phyloP scores from a whole-genome alignment of 2,888 invertebrate species.

The Drosophila limbata region DNA sequence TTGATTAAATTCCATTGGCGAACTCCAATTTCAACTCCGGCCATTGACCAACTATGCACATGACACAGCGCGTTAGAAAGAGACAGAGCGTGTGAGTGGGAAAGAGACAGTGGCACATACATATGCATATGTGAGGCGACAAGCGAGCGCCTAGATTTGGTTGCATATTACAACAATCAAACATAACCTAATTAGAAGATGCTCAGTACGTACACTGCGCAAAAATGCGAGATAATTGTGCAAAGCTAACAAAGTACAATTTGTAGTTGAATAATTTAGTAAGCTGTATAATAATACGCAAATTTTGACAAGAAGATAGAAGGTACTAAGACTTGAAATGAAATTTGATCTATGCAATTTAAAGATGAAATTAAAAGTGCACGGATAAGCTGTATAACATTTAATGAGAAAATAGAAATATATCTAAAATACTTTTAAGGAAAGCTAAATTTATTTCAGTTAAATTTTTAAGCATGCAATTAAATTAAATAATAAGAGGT shows the following conservation, averaged over 20 bases:
- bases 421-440: background rate
- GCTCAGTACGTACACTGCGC: slow-evolving; percentile 27
- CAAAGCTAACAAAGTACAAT: background rate
- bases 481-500: background rate
- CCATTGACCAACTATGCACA: slow-evolving; percentile 35
- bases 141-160: slow-evolving; percentile 41
- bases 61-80: slow-evolving; percentile 19
- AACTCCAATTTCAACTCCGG: slow-evolving; percentile 62
- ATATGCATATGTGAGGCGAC: slow-evolving; percentile 16
- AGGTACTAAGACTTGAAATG: no score
- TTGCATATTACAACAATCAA: slow-evolving; percentile 76
- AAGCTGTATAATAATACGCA: no score
- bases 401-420: no score
- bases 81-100: slow-evolving; percentile 11
- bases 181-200: slow-evolving; percentile 78
- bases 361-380: no score
- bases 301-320: no score
- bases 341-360: no score
- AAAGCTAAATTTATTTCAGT: background rate
- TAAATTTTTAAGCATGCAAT: no score
- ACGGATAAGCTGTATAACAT: no score
- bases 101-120: background rate
- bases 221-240: background rate
- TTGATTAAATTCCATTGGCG: slow-evolving; percentile 79
- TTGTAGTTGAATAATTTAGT: background rate